These are phyloP conservation scores for Euglossa dilemma DNA, from an alignment of 1,140 invertebrate species.

Conservation along the genomic window DNA sequence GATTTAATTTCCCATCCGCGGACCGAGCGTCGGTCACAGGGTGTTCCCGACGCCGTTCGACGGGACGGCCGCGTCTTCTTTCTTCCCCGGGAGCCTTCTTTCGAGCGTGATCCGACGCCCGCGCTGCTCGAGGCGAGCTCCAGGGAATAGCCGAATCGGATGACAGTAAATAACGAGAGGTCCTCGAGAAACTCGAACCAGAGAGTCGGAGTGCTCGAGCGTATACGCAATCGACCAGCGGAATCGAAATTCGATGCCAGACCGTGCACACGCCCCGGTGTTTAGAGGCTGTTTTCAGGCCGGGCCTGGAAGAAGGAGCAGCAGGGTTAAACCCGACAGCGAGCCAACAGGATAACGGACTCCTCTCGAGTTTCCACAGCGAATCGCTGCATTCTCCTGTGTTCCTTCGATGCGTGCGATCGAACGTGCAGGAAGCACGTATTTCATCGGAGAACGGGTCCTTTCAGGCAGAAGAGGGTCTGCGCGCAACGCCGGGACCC, in stretches of 20 bases:
- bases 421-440: background rate
- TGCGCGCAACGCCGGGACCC: no score
- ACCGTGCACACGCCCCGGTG: slow-evolving; percentile 58
- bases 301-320: slow-evolving; percentile 40
- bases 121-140: background rate
- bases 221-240: slow-evolving; percentile 63
- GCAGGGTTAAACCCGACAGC: slow-evolving; percentile 49
- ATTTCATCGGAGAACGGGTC: background rate
- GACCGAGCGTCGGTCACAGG: no score
- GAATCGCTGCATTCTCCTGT: background rate
- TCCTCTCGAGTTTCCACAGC: slow-evolving; percentile 37
- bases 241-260: slow-evolving; percentile 76
- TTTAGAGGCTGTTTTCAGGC: slow-evolving; percentile 63
- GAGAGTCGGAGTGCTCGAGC: slow-evolving; percentile 54
- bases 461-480: background rate
- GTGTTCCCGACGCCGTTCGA: slow-evolving; percentile 21
- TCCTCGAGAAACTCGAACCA: slow-evolving; percentile 71
- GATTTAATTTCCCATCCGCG: slow-evolving; percentile 53
- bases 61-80: background rate
- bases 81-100: background rate
- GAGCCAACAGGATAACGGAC: slow-evolving; percentile 47
- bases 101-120: background rate
- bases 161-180: slow-evolving; percentile 77
- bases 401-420: background rate
- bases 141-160: slow-evolving; percentile 66